These are phyloP conservation scores for Drosophila longiperda DNA, from an alignment of 2,888 invertebrate genomes.

Conservation along the genomic window DNA sequence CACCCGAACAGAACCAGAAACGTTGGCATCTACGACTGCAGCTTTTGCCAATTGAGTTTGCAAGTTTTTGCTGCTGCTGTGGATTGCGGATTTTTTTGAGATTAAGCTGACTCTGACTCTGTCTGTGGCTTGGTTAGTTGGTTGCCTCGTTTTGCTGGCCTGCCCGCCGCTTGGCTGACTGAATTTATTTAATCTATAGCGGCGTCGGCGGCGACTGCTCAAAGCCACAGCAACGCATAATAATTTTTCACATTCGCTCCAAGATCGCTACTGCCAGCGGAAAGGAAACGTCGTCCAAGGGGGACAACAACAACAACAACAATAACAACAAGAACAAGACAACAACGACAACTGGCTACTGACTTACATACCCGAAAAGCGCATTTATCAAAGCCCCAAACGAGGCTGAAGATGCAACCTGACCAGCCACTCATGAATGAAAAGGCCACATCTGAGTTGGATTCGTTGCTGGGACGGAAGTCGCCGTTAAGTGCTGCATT, in stretches of 20 bases:
- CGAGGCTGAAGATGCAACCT: slow-evolving; percentile 40
- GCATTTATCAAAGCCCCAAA: slow-evolving; percentile 79
- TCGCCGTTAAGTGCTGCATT: slow-evolving; percentile 50
- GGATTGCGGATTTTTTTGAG: slow-evolving; percentile 67
- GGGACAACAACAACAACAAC: slow-evolving; percentile 16
- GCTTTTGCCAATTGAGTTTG: slow-evolving; percentile 74
- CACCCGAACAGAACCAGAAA: neutral
- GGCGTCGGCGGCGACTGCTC: slow-evolving; percentile 79
- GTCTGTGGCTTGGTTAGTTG: slow-evolving; percentile 30
- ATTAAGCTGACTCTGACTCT: slow-evolving; percentile 66
- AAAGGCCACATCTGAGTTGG: slow-evolving; percentile 34
- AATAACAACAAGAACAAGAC: slow-evolving; percentile 29
- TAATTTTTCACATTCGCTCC: slow-evolving; percentile 79
- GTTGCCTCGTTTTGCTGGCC: slow-evolving; percentile 28
- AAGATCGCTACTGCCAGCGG: slow-evolving; percentile 34
- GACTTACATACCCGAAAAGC: slow-evolving; percentile 80
- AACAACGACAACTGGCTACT: slow-evolving; percentile 70
- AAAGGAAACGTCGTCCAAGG: slow-evolving; percentile 11
- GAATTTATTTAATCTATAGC: slow-evolving; percentile 80
- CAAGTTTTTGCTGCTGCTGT: slow-evolving; percentile 68
- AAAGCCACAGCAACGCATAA: slow-evolving; percentile 79
- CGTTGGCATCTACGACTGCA: slow-evolving; percentile 16
- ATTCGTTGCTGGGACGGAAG: slow-evolving; percentile 49
- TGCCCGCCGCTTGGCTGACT: slow-evolving; percentile 37
- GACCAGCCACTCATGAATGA: slow-evolving; percentile 64